Evolutionary conservation across 2,888 invertebrate species (phyloP).

Genomic region (Phengaris arion): DNA sequence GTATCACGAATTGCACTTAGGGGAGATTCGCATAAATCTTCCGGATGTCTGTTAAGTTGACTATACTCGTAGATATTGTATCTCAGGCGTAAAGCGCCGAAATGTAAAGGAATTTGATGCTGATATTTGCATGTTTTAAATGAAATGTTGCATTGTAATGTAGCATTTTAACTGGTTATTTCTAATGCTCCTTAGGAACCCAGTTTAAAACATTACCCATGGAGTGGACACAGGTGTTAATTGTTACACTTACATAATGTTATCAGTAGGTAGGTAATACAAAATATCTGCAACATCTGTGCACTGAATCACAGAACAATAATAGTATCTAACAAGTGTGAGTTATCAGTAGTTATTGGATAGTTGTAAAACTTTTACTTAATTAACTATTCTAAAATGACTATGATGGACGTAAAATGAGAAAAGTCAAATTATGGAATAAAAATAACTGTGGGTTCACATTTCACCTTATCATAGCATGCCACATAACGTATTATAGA

Average conservation of each 20-base stretch:
- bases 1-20: constrained; percentile 23
- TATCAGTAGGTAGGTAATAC: neutral
- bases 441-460: neutral
- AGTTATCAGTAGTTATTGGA: neutral
- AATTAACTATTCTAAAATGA: neutral
- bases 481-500: neutral
- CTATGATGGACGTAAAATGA: neutral
- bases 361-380: neutral
- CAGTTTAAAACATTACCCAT: neutral
- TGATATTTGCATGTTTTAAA: too few relatives aligned
- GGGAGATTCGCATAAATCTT: constrained; percentile 21
- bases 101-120: too few relatives aligned
- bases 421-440: neutral
- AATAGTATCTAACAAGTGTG: neutral
- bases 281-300: neutral
- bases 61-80: neutral
- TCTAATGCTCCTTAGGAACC: too few relatives aligned
- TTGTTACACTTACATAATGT: neutral
- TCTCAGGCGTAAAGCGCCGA: too few relatives aligned
- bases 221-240: neutral
- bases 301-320: neutral
- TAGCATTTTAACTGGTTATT: too few relatives aligned
- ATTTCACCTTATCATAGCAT: constrained; percentile 14
- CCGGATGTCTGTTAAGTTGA: neutral
- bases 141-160: too few relatives aligned